Base-by-base conservation (phyloP, 2,888 invertebrate genomes). In the Sinodicranocentrus sp. region DNA sequence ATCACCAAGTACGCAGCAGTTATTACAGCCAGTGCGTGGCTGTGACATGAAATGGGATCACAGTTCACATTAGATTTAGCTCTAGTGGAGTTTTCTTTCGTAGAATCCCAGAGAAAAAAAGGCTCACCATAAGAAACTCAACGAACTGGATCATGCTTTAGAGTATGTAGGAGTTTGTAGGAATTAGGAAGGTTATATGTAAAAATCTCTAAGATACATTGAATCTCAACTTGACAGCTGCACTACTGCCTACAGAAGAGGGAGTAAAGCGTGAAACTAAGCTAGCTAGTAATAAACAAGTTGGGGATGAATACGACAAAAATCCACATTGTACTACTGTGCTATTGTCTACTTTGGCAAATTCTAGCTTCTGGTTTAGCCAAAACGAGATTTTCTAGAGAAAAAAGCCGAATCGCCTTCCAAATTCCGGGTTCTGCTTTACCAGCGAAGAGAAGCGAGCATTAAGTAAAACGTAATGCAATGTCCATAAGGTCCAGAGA, bases 41-140 rank as follows among this genome's bases (percentile, higher is more conserved):
- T 61, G 78, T 78, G 78, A 33, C 77, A 77, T 39, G 57, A 57
- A 67, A 77, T 77, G 77, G 77, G 57, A 68, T 68, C 77, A 57
- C 68, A 77, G 67, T 77, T 77, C 67, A 61, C 70, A 78, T 61
- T 61, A 70, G 78, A 70, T 76, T n/a, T 65, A 77, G 25, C 33
- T 17, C n/a, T n/a, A n/a, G n/a, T n/a, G n/a, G 26, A 19, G 33
- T 39, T 54, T 48, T 1, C 26, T 71, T 52, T 57, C 21, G 23
- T 52, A 15, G 17, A 28, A 33, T 19, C 17, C n/a, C 61, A 28
- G n/a, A 19, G 21, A 48, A 48, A 68, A 68, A 48, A 26, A n/a
- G 28, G 44, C 17, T 19, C 6, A 10, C 15, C 15, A 21, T 6
- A 19, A 26, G 3, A 28, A 77, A 77, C 67, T 77, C 77, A 77